Base-by-base conservation (phyloP, 2,113 vertebrate species). In the Camarhynchus parvulus region DNA sequence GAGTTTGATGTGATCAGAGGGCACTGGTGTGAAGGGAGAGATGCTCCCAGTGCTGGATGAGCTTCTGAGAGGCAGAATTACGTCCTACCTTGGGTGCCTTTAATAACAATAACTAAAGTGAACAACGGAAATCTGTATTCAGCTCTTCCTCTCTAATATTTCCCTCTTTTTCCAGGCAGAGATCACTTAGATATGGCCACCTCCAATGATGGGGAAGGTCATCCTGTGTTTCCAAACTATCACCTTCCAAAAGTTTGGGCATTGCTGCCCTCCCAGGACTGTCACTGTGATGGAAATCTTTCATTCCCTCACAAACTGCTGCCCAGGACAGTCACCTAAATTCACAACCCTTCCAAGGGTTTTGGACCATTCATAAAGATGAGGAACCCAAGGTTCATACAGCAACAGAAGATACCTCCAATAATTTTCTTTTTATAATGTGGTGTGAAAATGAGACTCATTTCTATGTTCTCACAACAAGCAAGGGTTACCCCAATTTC, bases 1-100 rank as follows among this genome's bases (percentile, higher is more conserved):
- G 39, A 22, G 15, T 50, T 67, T 22, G 33, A 5, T 2, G 2
- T 6, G 18, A 62, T 76, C 42, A 41, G 80, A 73, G 55, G 14
- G 19, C 30, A 21, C 7, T 0, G 0, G 0, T 1, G 1, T 21
- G 42, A 64, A 74, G 31, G n/a, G 37, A 59, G 30, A 4, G 53
- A 35, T 5, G 7, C 11, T 83, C 90, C 59, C 50, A 58, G 53
- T 0, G 2, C 53, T 52, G 27, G 18, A 27, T 7, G 17, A 73
- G 28, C 18, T 46, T 77, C 31, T 5, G 3, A 42, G 47, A 77
- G 27, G 18, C 46, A 89, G 50, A 35, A 63, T 27, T 55, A 15
- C 2, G 4, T 17, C 17, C 69, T 1, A 0, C 14, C n/a, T 52
- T 44, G 11, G 11, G 8, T 77, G 25, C 11, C 50, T 62, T 73